Base-by-base conservation (phyloP, 2,888 invertebrate genomes). In the Hermaeophaga mercurialis region DNA sequence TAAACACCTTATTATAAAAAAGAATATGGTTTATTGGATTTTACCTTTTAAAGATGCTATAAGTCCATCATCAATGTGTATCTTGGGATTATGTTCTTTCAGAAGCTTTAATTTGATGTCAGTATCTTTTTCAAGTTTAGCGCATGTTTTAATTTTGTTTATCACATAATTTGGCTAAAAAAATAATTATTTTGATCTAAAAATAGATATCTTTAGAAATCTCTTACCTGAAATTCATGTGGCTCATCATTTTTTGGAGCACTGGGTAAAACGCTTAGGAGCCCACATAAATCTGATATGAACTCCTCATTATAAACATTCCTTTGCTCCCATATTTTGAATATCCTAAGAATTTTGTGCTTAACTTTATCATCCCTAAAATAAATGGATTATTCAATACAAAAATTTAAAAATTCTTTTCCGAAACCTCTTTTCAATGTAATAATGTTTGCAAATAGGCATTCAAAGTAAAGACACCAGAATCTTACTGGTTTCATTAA, bases 311-410 rank as follows among this genome's bases (percentile, higher is more conserved):
- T 91, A 75, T 95, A 97, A 12, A 96, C 89, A 39, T 86, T 88
- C 64, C 96, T 83, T 73, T 97, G 94, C 75, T 93, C 92, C 97
- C 97, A 97, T 66, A 97, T 96, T 75, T 91, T 92, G 73, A 97
- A 94, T 68, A 97, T 94, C 57, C 96, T 82, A 49, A 90, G 80
- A 49, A 96, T 90, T 74, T 92, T 90, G 58, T 88, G 84, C 66
- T 92, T 88, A 1, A 96, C 94, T 74, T 90, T 90, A 62, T 93
- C 91, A 78, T 96, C 96, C 67, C 93, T 92, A 77, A 19, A 74
- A 75, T 11, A 63, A 33, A 26, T 9, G n/a, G n/a, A n/a, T n/a
- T n/a, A n/a, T n/a, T n/a, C n/a, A n/a, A n/a, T n/a, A n/a, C n/a
- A 47, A 11, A 48, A 46, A n/a, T 7, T 19, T 18, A 22, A 22